Evolutionary conservation across 2,888 invertebrate genomes (phyloP), one percentile per base, ranked within the genome.

Genomic region (Unio delphinus): DNA sequence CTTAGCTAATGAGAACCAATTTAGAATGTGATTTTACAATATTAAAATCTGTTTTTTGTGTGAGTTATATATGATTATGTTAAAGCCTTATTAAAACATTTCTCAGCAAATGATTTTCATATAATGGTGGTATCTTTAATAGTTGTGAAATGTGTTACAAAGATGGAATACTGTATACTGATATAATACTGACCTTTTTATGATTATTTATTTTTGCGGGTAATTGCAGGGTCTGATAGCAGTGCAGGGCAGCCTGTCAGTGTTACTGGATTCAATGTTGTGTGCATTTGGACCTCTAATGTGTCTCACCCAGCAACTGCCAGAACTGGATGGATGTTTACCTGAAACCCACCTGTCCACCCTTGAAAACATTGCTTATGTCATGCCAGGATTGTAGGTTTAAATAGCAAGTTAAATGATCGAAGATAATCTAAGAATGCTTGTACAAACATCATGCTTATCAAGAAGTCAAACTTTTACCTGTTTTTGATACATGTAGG

Each of bases 331-430:
- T 81, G 92, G 93, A 67, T 92, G 92, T 88, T 93, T 92, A 87
- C 92, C 84, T 63, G 92, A 92, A 59, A 92, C 92, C 58, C 89
- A 92, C 76, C 82, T 91, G 85, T 87, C 94, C 83, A 96, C 95
- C 56, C 92, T 98, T 68, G 97, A 98, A 90, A 97, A 97, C 90
- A 96, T 97, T 77, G 97, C 97, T 0, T 98, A 97, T 88, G 95
- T 98, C 81, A 98, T 96, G 96, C 95, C 95, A 4, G 95, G 95
- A 63, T 90, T 94, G 30, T 94, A 76, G 61, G 8, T 34, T 30
- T 20, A 18, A 11, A 45, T 23, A 23, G 23, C 23, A 23, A 45
- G 45, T 61, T 45, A 61, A 61, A 61, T 26, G 7, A 23, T 30
- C 55, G 54, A 54, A 63, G 55, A 54, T 63, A 58, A 23, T 20